These are phyloP conservation scores for Hypselothyrea guttata DNA, from an alignment of 2,888 invertebrate species.

Conservation along the genomic window DNA sequence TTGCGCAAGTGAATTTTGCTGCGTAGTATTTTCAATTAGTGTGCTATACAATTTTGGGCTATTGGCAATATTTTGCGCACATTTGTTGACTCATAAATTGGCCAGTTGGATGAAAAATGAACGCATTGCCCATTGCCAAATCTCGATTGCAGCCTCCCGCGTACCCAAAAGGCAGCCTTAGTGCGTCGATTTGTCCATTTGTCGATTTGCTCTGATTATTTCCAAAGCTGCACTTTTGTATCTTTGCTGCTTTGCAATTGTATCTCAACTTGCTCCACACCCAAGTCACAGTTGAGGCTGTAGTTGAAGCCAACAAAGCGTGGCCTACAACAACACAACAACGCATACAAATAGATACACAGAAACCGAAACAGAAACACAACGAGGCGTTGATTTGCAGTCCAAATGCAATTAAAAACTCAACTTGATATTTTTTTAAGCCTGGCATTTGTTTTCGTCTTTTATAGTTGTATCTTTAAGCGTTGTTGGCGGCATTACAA, in stretches of 20 bases:
- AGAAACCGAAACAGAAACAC: slow-evolving; percentile 8
- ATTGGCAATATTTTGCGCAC: slow-evolving; percentile 13
- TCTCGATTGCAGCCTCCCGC: slow-evolving; percentile 40
- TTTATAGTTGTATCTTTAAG: slow-evolving; percentile 13
- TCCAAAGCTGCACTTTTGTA: slow-evolving; percentile 25
- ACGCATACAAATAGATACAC: slow-evolving; percentile 5
- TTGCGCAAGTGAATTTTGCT: slow-evolving; percentile 16
- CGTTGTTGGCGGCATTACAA: neutral
- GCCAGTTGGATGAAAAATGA: slow-evolving; percentile 14
- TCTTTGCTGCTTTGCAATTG: slow-evolving; percentile 21
- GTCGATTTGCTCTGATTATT: slow-evolving; percentile 46
- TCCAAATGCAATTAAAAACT: slow-evolving; percentile 60
- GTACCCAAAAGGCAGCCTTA: slow-evolving; percentile 7
- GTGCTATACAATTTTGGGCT: slow-evolving; percentile 34
- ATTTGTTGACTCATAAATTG: slow-evolving; percentile 41
- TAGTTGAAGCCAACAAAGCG: slow-evolving; percentile 59
- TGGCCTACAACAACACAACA: slow-evolving; percentile 39
- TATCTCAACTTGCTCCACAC: slow-evolving; percentile 33
- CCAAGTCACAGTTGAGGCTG: slow-evolving; percentile 22
- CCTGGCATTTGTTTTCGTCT: too few species aligned
- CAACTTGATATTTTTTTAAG: slow-evolving; percentile 56
- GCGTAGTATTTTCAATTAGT: slow-evolving; percentile 46
- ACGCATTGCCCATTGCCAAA: slow-evolving; percentile 40
- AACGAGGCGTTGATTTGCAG: slow-evolving; percentile 62
- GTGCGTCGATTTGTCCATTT: slow-evolving; percentile 29